phyloP scores from a whole-genome alignment of 2,797 vertebrate genomes.

The Acanthopagrus latus region DNA sequence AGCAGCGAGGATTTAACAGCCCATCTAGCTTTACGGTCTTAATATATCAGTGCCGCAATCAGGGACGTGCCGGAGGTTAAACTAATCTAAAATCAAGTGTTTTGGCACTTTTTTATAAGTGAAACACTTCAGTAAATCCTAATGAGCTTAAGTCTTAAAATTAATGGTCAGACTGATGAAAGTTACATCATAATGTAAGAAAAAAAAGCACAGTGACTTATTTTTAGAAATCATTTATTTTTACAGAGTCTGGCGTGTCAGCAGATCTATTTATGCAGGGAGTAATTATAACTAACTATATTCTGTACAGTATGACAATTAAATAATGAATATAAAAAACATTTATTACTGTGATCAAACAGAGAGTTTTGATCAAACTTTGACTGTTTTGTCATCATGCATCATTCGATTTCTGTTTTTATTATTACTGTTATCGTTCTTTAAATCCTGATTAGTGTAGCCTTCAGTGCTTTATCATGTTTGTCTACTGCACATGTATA shows the following conservation, averaged over 20 bases:
- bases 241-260: background rate
- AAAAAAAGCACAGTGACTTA: no score
- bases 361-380: background rate
- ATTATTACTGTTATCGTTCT: no score
- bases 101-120: constrained; percentile 7
- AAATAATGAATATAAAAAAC: no score
- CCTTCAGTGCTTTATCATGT: no score
- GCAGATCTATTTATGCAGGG: background rate
- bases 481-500: no score
- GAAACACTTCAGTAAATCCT: background rate
- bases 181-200: background rate
- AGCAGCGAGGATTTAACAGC: constrained; percentile 63
- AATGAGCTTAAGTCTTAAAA: background rate
- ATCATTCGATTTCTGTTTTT: no score
- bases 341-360: background rate
- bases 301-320: no score
- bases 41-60: constrained; percentile 53
- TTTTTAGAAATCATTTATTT: constrained; percentile 4
- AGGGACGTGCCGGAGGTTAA: constrained; percentile 32
- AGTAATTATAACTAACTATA: background rate
- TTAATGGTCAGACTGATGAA: background rate
- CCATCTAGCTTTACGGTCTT: constrained; percentile 62
- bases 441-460: no score
- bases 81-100: constrained; percentile 30
- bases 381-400: no score